Percentiles rank a stretch among this genome's conserved stretches.
Evolutionary conservation across 2,888 invertebrate species (phyloP).

Genomic region (Onchidella celtica): DNA sequence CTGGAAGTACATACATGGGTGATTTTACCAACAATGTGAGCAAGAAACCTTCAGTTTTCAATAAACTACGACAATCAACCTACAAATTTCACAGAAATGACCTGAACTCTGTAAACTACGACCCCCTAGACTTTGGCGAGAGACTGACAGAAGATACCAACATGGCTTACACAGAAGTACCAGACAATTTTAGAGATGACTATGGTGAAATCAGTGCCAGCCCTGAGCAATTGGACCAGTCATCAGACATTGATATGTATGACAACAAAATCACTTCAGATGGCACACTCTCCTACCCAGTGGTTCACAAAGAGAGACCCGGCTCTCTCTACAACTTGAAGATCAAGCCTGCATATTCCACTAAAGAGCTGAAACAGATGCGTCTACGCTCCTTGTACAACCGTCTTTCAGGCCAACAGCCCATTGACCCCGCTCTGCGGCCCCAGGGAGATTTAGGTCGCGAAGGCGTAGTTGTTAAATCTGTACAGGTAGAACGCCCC

Average conservation of each 20-base stretch:
- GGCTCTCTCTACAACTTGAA: not conserved
- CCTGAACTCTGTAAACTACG: not conserved
- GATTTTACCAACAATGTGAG: not conserved
- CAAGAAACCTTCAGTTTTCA: not conserved
- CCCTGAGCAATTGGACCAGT: not conserved
- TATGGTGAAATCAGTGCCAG: not conserved
- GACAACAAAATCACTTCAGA: not conserved
- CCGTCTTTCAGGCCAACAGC: not conserved
- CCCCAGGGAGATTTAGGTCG: not conserved
- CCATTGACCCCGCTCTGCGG: not conserved
- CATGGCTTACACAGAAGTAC: not conserved
- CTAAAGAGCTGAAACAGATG: not conserved
- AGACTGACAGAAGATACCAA: not conserved
- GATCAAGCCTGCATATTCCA: not conserved
- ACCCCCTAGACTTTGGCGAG: not conserved
- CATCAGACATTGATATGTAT: not conserved
- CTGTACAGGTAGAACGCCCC: not conserved
- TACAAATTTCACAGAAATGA: constrained; percentile 23
- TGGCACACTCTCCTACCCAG: not conserved
- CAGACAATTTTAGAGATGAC: not conserved
- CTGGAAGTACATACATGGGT: not conserved
- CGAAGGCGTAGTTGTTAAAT: not conserved
- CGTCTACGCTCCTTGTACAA: not conserved
- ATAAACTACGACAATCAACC: not conserved
- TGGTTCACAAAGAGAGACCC: not conserved